Percentiles rank a stretch among this genome's conserved stretches.
Conservation (phyloP, 2,797 vertebrate species). For the Liasis olivaceus region DNA sequence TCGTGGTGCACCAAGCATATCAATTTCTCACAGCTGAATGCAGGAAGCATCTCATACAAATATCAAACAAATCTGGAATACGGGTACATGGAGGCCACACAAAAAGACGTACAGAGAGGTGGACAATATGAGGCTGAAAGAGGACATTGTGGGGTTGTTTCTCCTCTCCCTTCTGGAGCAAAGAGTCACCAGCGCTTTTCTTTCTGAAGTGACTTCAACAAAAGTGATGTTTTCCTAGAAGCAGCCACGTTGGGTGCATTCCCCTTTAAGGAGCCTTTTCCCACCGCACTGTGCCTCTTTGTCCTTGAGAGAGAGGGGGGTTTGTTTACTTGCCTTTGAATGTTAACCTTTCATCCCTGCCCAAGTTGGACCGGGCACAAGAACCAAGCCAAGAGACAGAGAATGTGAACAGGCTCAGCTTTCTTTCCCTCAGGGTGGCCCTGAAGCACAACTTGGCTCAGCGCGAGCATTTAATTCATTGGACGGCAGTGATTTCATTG, state of each 20-base stretch:
- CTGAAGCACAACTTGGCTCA: conserved; percentile 1
- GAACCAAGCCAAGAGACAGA: conserved; percentile 9
- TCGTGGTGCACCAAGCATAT: not conserved
- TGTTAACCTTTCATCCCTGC: conserved; percentile 31
- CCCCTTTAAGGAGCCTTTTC: not conserved
- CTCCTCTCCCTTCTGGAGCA: not conserved
- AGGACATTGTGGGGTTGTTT: not conserved
- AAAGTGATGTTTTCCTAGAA: conserved; percentile 29
- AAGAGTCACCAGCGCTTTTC: conserved; percentile 9
- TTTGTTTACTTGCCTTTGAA: conserved; percentile 16
- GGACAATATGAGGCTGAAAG: not conserved
- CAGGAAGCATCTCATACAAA: not conserved
- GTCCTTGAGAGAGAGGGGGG: not conserved
- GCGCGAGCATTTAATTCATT: conserved; percentile 12
- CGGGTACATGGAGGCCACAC: not conserved
- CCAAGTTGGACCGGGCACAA: conserved; percentile 7
- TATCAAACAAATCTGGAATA: not conserved
- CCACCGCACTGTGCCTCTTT: conserved; percentile 17
- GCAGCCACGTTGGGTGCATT: not conserved
- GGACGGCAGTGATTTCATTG: conserved; percentile 32
- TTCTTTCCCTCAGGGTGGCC: conserved; percentile 19
- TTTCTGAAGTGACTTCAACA: conserved; percentile 2
- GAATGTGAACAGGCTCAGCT: conserved; percentile 22
- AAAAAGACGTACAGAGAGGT: not conserved
- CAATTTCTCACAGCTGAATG: not conserved